A percentile compares a stretch with the other conserved stretches of the same genome.
phyloP scores from a whole-genome alignment of 2,888 invertebrate genomes.

The Drosophila atroscutellata region DNA sequence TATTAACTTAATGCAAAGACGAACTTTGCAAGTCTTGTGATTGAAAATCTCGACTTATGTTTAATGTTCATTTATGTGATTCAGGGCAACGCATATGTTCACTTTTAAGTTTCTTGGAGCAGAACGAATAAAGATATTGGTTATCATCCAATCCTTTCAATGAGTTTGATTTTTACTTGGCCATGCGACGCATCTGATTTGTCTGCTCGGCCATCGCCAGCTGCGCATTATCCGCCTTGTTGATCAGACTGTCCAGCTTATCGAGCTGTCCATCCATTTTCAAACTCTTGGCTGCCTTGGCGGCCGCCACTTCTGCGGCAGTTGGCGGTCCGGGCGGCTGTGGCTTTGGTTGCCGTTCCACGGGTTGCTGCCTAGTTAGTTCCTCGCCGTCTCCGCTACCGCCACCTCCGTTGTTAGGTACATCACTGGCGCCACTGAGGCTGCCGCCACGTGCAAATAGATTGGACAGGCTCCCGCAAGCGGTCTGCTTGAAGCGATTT shows the following conservation, averaged over 20 bases:
- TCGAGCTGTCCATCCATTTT: slow-evolving; percentile 92
- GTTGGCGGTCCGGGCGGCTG: slow-evolving; percentile 86
- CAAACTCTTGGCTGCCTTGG: slow-evolving; percentile 87
- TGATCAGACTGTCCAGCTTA: slow-evolving; percentile 91
- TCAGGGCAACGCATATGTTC: slow-evolving; percentile 54
- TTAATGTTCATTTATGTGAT: slow-evolving; percentile 44
- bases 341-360: slow-evolving; percentile 82
- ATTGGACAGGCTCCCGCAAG: slow-evolving; percentile 91
- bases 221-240: slow-evolving; percentile 92
- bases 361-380: slow-evolving; percentile 29
- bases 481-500: slow-evolving; percentile 90
- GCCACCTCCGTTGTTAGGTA: slow-evolving; percentile 80
- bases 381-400: background rate
- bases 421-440: slow-evolving; percentile 52
- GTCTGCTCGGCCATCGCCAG: slow-evolving; percentile 91
- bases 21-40: slow-evolving; percentile 58
- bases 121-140: slow-evolving; percentile 24
- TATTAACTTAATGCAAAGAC: slow-evolving; percentile 33
- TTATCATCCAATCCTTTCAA: background rate
- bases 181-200: slow-evolving; percentile 90
- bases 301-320: slow-evolving; percentile 77
- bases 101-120: slow-evolving; percentile 24
- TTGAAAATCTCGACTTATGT: slow-evolving; percentile 65
- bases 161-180: slow-evolving; percentile 86
- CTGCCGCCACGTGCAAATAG: slow-evolving; percentile 85